A percentile compares a stretch with the other conserved stretches of the same genome.
Evolutionary conservation across 2,113 vertebrate genomes (phyloP).

Genomic region (Cinclus cinclus): DNA sequence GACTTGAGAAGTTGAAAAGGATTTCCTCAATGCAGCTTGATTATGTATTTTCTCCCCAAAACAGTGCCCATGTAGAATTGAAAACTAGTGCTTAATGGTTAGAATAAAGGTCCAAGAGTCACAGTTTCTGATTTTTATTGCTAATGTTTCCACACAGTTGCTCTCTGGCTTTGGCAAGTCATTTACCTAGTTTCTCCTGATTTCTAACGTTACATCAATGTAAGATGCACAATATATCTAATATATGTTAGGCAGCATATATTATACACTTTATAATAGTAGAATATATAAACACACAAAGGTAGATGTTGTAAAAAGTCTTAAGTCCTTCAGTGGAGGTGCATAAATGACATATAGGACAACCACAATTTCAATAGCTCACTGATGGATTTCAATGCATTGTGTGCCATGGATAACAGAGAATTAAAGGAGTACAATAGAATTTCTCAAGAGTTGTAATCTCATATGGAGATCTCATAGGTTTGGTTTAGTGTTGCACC

Average conservation of each 20-base stretch:
- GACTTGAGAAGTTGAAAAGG: not conserved
- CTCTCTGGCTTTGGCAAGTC: not conserved
- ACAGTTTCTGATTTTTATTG: not conserved
- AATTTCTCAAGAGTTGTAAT: not conserved
- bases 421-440: not conserved
- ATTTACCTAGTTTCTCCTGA: not conserved
- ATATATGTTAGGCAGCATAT: not conserved
- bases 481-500: not conserved
- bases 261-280: not conserved
- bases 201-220: not conserved
- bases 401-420: not conserved
- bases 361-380: not conserved
- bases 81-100: not conserved
- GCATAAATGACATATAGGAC: not conserved
- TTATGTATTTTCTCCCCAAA: not conserved
- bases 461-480: not conserved
- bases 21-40: not conserved
- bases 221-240: not conserved
- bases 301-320: not conserved
- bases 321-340: not conserved
- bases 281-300: not conserved
- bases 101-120: not conserved
- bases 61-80: not conserved
- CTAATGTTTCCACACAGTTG: not conserved
- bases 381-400: not conserved